Base-by-base conservation (phyloP, 2,888 invertebrate genomes). In the Drosophila algonquin region DNA sequence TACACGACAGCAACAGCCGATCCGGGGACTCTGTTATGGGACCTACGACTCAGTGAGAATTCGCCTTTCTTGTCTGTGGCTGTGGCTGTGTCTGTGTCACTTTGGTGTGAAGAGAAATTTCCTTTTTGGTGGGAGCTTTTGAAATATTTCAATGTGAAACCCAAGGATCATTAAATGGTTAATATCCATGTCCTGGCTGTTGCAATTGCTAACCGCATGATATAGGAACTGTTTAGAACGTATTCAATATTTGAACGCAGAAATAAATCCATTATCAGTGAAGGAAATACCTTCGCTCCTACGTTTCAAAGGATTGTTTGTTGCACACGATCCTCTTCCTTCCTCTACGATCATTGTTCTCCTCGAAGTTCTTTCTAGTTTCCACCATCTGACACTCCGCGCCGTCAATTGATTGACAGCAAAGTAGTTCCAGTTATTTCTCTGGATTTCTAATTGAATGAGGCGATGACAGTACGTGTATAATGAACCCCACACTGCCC, bases 391-490 rank as follows among this genome's bases (percentile, higher is more conserved):
- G 44, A 45, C 46, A 30, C 32, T 32, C 47, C 32, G 27, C 21
- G 21, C 21, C 21, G 21, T 50, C 53, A 47, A 53, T 8, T 27
- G 62, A 47, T 62, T 47, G 62, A 61, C 72, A 61, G 44, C 21
- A 40, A 8, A 32, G 30, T 18, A 18, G 32, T 32, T 54, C 53
- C 14, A 72, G 47, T 21, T 53, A 52, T 24, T 64, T 40, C 18
- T 16, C 45, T 45, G 67, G 48, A 67, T 45, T 69, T 44, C 24
- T 45, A 58, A 71, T 73, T 73, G 56, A 53, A 46, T 61, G 57
- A 45, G 63, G 67, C 73, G 89, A 87, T 73, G 89, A 87, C 82
- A 87, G 72, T 77, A 73, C 56, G 65, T 35, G 59, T 45, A 73
- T 87, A 87, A 83, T 83, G 81, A 88, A 80, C 48, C 56, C 63